These are phyloP conservation scores for Azorinus chamasolen DNA, from an alignment of 2,888 invertebrate species.

Conservation along the genomic window DNA sequence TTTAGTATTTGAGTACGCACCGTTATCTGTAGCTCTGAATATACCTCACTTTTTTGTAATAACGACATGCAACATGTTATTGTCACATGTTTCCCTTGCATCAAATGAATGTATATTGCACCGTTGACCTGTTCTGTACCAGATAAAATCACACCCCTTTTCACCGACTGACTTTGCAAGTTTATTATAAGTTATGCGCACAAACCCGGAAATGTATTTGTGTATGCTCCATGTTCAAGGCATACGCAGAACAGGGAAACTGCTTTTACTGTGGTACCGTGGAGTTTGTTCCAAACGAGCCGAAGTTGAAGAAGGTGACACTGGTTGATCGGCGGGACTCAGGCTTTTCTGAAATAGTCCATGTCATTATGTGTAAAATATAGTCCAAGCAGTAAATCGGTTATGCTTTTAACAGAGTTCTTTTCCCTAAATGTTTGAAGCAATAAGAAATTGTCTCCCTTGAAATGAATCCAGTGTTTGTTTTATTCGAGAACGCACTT, in stretches of 20 bases:
- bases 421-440: conserved; percentile 9
- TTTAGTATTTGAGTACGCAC: too few species aligned
- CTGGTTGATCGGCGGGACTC: conserved; percentile 54
- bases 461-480: conserved; percentile 34
- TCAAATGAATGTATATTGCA: too few species aligned
- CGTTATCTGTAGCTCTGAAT: too few species aligned
- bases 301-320: conserved; percentile 59
- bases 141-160: too few species aligned
- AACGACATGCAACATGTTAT: too few species aligned
- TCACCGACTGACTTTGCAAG: too few species aligned
- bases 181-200: too few species aligned
- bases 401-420: neutral
- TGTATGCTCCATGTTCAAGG: conserved; percentile 14
- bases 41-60: too few species aligned
- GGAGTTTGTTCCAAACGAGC: conserved; percentile 26
- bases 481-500: conserved; percentile 61
- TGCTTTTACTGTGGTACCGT: conserved; percentile 31
- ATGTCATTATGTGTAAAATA: conserved; percentile 37
- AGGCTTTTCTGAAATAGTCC: conserved; percentile 62
- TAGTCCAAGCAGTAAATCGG: neutral
- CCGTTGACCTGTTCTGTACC: too few species aligned
- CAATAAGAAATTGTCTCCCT: conserved; percentile 18
- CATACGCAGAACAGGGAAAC: conserved; percentile 49
- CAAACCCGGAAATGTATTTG: too few species aligned
- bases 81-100: too few species aligned